Conservation (phyloP, 2,797 vertebrate species). For the Gadopsis marmoratus region DNA sequence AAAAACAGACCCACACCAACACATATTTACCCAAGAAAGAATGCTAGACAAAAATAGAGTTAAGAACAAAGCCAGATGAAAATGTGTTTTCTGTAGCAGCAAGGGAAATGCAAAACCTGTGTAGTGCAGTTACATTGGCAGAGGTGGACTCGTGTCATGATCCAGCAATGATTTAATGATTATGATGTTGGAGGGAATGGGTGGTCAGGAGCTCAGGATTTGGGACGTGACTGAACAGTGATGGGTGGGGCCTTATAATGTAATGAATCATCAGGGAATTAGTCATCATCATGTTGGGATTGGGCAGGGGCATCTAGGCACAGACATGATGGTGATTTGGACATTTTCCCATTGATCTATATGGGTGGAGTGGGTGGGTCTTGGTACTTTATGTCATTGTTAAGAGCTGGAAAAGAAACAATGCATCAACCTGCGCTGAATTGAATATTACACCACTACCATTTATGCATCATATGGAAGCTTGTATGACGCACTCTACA, state of each 20-base stretch:
- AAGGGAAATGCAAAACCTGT: neutral
- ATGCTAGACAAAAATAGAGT: neutral
- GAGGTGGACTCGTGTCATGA: neutral
- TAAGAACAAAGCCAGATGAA: neutral
- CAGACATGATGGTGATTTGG: neutral
- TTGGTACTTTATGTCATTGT: neutral
- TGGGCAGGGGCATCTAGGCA: slow-evolving; percentile 20
- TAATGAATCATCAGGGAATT: slow-evolving; percentile 14
- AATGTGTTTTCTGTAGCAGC: slow-evolving; percentile 4
- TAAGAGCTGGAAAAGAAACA: slow-evolving; percentile 9
- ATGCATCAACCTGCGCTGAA: neutral
- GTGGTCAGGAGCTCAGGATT: slow-evolving; percentile 15
- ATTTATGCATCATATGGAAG: neutral
- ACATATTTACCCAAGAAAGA: slow-evolving; percentile 7
- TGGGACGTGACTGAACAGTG: neutral
- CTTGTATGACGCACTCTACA: neutral
- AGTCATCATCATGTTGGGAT: slow-evolving; percentile 18
- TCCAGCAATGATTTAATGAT: slow-evolving; percentile 6
- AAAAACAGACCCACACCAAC: neutral
- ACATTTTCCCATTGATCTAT: slow-evolving; percentile 24
- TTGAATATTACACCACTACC: neutral
- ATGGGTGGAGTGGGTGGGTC: slow-evolving; percentile 33
- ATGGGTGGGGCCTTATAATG: slow-evolving; percentile 9
- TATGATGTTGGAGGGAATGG: slow-evolving; percentile 5
- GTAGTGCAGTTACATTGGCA: neutral